Evolutionary conservation across 2,888 invertebrate genomes (phyloP), one percentile per base, ranked within the genome.

Genomic region (Lacanobia wlatinum): DNA sequence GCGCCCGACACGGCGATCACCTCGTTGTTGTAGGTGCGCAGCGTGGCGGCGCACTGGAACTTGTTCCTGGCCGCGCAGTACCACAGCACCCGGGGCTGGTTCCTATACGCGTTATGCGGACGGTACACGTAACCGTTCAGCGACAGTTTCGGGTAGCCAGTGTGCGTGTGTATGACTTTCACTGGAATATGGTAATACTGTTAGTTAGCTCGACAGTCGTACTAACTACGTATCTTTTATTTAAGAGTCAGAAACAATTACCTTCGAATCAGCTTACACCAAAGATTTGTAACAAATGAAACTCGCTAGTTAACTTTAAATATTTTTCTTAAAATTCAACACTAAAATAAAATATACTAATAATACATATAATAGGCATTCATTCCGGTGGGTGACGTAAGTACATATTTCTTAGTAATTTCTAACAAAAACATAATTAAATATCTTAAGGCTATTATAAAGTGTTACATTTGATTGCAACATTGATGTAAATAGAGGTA

Each of bases 81-180:
- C 96, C 96, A 96, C 61, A 96, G 84, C 52, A 95, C 90, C 79
- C 91, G 93, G 1, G 94, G 93, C 82, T 93, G 93, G 72, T 95
- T 95, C 67, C 96, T 90, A 78, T 96, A 95, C 52, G 94, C 95
- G 84, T 96, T 96, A 87, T 96, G 96, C 3, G 95, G 94, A 16
- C 95, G 91, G 81, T 92, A 96, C 79, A 88, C 87, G 85, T 95
- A 95, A 65, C 95, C 95, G 77, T 93, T 86, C 80, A 92, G 76
- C 73, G 91, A 84, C 81, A 96, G 80, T 89, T 95, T 96, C 74
- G 95, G 95, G 74, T 95, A 96, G 56, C 95, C 95, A 78, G 91
- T 93, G 78, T 89, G 88, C 80, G 89, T 91, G 83, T 92, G 90
- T 88, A 94, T 91, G 80, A 94, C 89, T 88, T 90, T 88, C 89